Conservation (phyloP, 1,140 invertebrate genomes). For the Lepidotrigona ventralis region DNA sequence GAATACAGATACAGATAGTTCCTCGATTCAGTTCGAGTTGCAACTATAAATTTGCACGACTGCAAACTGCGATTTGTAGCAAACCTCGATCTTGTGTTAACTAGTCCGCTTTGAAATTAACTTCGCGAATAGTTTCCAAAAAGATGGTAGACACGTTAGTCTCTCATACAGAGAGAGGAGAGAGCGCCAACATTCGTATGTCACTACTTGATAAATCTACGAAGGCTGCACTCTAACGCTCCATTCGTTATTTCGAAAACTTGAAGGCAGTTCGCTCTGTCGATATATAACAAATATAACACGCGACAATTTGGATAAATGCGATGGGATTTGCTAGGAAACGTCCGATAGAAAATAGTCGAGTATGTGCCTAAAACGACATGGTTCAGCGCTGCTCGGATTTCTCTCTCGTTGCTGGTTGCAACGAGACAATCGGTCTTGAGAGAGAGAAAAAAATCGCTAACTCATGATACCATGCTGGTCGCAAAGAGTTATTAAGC, state of each 20-base stretch:
- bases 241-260: too few species aligned
- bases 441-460: background rate
- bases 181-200: background rate
- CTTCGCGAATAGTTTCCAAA: background rate
- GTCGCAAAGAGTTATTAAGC: background rate
- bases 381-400: background rate
- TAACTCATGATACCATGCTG: background rate
- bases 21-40: too few species aligned
- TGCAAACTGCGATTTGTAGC: too few species aligned
- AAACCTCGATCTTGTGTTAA: background rate
- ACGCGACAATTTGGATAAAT: too few species aligned
- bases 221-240: too few species aligned
- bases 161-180: too few species aligned
- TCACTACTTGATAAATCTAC: background rate
- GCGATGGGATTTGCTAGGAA: too few species aligned
- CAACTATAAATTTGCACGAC: background rate
- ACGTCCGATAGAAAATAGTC: background rate
- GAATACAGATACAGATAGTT: too few species aligned
- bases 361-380: background rate
- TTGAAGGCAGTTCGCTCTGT: too few species aligned
- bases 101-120: too few species aligned
- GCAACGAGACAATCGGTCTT: background rate
- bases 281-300: too few species aligned
- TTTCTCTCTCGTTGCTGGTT: background rate
- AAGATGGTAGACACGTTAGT: rapidly evolving